Conservation (phyloP, 30 jellyfish, hydroid and myxozoan genomes). For the Cassiopea xamachana region DNA sequence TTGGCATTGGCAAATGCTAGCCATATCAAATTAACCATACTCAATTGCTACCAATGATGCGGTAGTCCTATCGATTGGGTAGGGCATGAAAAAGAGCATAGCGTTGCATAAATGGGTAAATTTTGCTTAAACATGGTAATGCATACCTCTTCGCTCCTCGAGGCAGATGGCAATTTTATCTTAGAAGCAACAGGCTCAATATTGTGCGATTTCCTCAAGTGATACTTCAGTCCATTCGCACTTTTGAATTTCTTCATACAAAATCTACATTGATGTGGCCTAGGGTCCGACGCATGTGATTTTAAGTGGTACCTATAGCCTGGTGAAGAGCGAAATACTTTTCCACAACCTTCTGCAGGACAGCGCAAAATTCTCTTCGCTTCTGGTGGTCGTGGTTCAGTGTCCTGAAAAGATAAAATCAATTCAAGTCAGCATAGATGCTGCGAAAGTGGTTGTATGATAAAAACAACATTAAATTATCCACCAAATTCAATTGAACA, state of each 20-base stretch:
- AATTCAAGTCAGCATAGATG: background rate
- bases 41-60: no score
- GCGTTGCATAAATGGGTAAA: background rate
- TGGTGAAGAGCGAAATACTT: constrained; percentile 95
- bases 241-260: constrained; percentile 96
- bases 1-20: no score
- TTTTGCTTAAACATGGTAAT: background rate
- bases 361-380: constrained; percentile 87
- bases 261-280: constrained; percentile 92
- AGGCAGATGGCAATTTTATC: constrained; percentile 52
- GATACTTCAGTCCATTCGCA: constrained; percentile 97
- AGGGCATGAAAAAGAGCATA: no score
- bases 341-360: constrained; percentile 96
- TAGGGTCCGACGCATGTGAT: constrained; percentile 93
- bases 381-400: constrained; percentile 75
- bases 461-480: background rate
- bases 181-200: constrained; percentile 94
- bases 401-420: constrained; percentile 35
- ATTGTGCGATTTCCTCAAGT: constrained; percentile 88
- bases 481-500: no score
- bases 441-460: background rate
- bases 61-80: no score
- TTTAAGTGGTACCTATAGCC: constrained; percentile 96
- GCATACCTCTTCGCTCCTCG: constrained; percentile 57
- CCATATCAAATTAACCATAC: no score